Conservation (phyloP, 2,797 vertebrate genomes). For the Sardinella longiceps region DNA sequence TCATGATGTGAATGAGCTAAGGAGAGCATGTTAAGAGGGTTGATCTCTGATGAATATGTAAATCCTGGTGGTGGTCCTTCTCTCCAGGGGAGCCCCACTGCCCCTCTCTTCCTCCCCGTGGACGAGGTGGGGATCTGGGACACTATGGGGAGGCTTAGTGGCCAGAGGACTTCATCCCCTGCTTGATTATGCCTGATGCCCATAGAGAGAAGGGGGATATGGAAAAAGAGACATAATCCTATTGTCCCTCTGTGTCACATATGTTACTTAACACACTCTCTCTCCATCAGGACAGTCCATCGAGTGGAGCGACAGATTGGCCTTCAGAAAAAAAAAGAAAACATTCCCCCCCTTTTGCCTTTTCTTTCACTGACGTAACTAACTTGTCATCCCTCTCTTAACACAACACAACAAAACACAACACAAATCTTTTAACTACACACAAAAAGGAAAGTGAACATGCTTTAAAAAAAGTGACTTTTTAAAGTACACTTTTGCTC, state of each 20-base stretch:
- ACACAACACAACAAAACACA: background rate
- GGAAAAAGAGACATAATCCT: conserved; percentile 75
- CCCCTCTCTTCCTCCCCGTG: conserved; percentile 63
- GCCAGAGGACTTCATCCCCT: conserved; percentile 66
- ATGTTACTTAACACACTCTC: conserved; percentile 72
- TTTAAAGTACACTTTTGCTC: background rate
- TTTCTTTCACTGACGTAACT: conserved; percentile 20
- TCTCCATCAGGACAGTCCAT: conserved; percentile 72
- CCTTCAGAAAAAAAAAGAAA: conserved; percentile 61
- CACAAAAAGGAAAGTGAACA: background rate
- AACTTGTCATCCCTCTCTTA: background rate
- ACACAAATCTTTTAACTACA: background rate
- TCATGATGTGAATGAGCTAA: conserved; percentile 25
- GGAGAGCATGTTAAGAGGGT: conserved; percentile 67
- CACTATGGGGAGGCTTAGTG: conserved; percentile 66
- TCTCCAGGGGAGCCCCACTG: conserved; percentile 71
- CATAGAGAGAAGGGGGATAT: conserved; percentile 67
- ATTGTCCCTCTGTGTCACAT: conserved; percentile 77
- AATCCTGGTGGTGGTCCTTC: conserved; percentile 73
- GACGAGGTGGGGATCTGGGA: conserved; percentile 59
- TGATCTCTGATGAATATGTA: conserved; percentile 83
- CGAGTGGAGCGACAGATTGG: conserved; percentile 72
- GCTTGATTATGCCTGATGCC: conserved; percentile 70
- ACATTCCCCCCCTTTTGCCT: conserved; percentile 33
- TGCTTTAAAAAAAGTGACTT: background rate